phyloP scores from a whole-genome alignment of 2,888 invertebrate genomes.

The Chesias legatella region DNA sequence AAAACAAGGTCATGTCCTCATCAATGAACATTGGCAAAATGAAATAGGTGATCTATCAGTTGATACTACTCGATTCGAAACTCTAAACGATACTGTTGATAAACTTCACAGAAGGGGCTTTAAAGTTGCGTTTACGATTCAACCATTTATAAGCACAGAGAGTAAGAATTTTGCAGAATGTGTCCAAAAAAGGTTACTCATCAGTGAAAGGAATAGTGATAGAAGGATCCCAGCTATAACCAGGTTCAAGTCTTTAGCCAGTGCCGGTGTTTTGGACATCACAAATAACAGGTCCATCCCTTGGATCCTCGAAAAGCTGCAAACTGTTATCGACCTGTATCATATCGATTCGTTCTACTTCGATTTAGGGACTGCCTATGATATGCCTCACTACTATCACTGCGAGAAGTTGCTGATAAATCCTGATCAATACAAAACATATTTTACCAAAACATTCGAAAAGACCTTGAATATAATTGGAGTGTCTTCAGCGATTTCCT shows the following conservation, averaged over 20 bases:
- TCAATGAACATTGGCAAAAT: slow-evolving; percentile 92
- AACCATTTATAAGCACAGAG: slow-evolving; percentile 94
- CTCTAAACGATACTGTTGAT: slow-evolving; percentile 88
- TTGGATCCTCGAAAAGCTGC: slow-evolving; percentile 89
- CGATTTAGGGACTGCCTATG: slow-evolving; percentile 90
- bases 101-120: slow-evolving; percentile 92
- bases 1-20: slow-evolving; percentile 88
- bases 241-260: slow-evolving; percentile 88
- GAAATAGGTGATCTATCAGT: slow-evolving; percentile 92
- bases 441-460: slow-evolving; percentile 84
- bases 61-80: slow-evolving; percentile 88
- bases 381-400: slow-evolving; percentile 92
- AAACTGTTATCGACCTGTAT: slow-evolving; percentile 84
- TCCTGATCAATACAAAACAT: slow-evolving; percentile 90
- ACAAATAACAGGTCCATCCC: slow-evolving; percentile 90
- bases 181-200: slow-evolving; percentile 85
- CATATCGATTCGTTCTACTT: slow-evolving; percentile 92
- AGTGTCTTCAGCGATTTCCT: slow-evolving; percentile 89
- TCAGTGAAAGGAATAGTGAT: slow-evolving; percentile 90
- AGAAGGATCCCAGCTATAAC: slow-evolving; percentile 90
- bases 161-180: slow-evolving; percentile 91
- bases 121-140: slow-evolving; percentile 92
- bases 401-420: slow-evolving; percentile 86
- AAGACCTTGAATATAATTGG: slow-evolving; percentile 86
- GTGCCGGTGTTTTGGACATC: slow-evolving; percentile 92